Evolutionary conservation across 2,113 vertebrate species (phyloP).

Genomic region (Sinosuthora webbiana): DNA sequence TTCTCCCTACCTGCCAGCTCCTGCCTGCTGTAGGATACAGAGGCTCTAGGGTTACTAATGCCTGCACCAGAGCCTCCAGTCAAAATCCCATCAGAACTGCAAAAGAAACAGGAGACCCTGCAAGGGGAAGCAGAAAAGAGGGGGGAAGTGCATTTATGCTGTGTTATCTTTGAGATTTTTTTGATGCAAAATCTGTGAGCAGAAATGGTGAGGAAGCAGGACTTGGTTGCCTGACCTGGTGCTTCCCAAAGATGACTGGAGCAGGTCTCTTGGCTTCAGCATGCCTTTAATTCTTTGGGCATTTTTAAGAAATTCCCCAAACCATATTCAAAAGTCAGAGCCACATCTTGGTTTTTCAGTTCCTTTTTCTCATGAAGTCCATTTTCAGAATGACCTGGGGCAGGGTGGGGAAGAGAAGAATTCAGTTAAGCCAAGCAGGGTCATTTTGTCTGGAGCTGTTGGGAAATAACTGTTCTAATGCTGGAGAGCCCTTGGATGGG

Average conservation of each 20-base stretch:
- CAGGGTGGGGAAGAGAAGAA: background rate
- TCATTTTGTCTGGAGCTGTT: background rate
- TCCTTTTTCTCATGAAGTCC: background rate
- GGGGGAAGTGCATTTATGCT: background rate
- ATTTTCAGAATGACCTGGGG: background rate
- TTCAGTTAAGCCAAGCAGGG: background rate
- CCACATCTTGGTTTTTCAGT: background rate
- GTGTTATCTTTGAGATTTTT: background rate
- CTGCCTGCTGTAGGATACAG: constrained; percentile 11
- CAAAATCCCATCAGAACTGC: background rate
- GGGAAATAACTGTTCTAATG: background rate
- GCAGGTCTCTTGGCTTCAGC: background rate
- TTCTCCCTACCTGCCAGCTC: background rate
- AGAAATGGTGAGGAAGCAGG: background rate
- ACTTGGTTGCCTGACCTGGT: background rate
- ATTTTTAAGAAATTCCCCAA: background rate
- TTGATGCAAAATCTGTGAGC: background rate
- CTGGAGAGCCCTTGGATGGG: background rate
- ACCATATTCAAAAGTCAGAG: background rate
- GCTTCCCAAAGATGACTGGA: background rate
- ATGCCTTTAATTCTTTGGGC: background rate
- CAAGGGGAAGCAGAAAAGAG: background rate
- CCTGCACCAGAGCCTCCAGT: constrained; percentile 26
- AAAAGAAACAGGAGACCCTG: constrained; percentile 17
- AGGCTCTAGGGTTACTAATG: constrained; percentile 48